Evolutionary conservation across 2,113 vertebrate genomes (phyloP), one percentile per base, ranked within the genome.

Genomic region (Dendropsophus ebraccatus): DNA sequence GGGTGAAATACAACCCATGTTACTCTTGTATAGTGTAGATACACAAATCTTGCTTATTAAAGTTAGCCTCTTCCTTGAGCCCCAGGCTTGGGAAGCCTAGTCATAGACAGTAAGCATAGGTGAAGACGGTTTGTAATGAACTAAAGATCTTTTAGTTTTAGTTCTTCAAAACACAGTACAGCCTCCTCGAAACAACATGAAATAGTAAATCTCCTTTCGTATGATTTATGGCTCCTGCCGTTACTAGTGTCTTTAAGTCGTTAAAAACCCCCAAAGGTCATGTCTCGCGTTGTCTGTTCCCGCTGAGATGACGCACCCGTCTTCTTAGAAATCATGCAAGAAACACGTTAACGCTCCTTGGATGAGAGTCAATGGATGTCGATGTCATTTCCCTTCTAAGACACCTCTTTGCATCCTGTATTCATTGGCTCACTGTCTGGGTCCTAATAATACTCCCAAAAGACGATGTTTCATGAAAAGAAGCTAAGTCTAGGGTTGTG

Each of bases 381-480:
- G 37, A 50, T 79, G 49, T 65, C 28, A 80, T 80, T 58, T 60
- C 35, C 49, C 47, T 80, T 86, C 41, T 37, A 72, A 62, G 32
- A 37, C 50, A 32, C 84, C 14, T 28, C 30, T 70, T 37, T 56
- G 32, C 50, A 41, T 41, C 65, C 84, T 32, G 30, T 54, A 28
- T 78, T 35, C 47, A 70, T 79, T 69, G 60, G 30, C 62, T 85
- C 60, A 41, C 62, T 60, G 84, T 80, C 84, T 86, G 65, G 19
- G 19, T 11, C 60, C 45, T 67, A 19, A 69, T 28, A 16, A 25
- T 54, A 78, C 54, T 79, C 45, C 75, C 30, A 69, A 45, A 50
- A 67, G 58, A 65, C 56, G 52, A 62, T 12, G 17, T 70, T 28
- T 79, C 30, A 70, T 70, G 35, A 58, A 47, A 28, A 32, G 45